Conservation (phyloP, 2,888 invertebrate genomes). For the Eremobia ochroleuca region DNA sequence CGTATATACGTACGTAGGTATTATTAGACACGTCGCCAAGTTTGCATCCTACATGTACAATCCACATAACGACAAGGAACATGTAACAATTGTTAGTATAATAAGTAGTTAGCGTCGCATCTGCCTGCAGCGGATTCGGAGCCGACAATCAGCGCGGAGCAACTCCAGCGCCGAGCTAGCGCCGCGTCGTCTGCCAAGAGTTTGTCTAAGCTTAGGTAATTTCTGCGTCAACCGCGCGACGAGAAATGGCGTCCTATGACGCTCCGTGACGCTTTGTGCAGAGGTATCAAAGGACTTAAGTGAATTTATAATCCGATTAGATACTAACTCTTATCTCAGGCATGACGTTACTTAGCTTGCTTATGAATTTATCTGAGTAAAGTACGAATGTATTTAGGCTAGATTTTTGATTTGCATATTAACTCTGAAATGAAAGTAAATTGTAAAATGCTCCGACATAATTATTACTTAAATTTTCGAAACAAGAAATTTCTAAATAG, state of each 20-base stretch:
- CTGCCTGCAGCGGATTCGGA: conserved; percentile 65
- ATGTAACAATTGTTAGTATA: conserved; percentile 66
- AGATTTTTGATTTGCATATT: neutral
- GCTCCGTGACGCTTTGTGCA: conserved; percentile 59
- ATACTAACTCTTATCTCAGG: conserved; percentile 43
- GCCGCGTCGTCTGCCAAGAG: conserved; percentile 61
- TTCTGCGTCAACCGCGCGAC: conserved; percentile 69
- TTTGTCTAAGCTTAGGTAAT: conserved; percentile 71
- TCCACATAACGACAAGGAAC: conserved; percentile 34
- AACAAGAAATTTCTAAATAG: neutral
- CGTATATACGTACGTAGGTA: neutral
- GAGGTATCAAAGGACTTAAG: conserved; percentile 60
- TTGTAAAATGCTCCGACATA: neutral
- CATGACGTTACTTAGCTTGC: conserved; percentile 4
- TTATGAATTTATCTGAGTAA: neutral
- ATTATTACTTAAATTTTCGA: neutral
- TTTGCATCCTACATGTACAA: conserved; percentile 28
- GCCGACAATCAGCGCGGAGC: conserved; percentile 67
- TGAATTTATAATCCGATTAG: conserved; percentile 58
- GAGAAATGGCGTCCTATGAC: conserved; percentile 56
- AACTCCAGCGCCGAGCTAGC: conserved; percentile 65
- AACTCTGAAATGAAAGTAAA: neutral
- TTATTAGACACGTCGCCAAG: neutral
- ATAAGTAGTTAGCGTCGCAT: conserved; percentile 71
- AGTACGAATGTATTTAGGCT: too few relatives aligned